phyloP scores from a whole-genome alignment of 2,113 vertebrate species.

The Gymnarchus niloticus region DNA sequence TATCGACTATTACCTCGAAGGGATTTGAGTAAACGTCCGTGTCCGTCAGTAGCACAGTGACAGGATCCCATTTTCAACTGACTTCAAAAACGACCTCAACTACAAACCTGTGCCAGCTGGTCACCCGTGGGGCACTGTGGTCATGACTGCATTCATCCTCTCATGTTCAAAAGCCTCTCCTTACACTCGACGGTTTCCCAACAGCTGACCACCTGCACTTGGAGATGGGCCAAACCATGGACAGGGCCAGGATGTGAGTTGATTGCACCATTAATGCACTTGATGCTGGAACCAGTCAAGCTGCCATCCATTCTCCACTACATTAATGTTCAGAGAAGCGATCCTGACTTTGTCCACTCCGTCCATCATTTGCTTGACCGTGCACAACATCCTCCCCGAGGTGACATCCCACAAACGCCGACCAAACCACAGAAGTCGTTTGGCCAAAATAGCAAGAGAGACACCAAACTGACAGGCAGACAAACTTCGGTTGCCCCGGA shows the following conservation, averaged over 20 bases:
- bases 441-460: too few relatives aligned
- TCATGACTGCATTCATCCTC: background rate
- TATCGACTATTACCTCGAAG: too few relatives aligned
- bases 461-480: background rate
- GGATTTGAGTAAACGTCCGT: background rate
- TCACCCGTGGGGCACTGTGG: background rate
- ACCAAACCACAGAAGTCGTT: too few relatives aligned
- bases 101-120: background rate
- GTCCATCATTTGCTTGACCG: background rate
- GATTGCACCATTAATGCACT: too few relatives aligned
- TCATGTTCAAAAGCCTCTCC: background rate
- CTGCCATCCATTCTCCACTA: background rate
- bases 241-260: too few relatives aligned
- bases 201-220: background rate
- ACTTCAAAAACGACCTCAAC: background rate
- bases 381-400: background rate
- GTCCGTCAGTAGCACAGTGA: background rate
- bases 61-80: background rate
- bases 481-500: background rate
- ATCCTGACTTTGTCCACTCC: background rate
- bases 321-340: background rate
- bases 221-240: background rate
- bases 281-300: background rate
- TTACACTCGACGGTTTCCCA: background rate
- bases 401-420: background rate